Base-by-base conservation (phyloP, 2,113 vertebrate genomes). In the Lagopus leucura region DNA sequence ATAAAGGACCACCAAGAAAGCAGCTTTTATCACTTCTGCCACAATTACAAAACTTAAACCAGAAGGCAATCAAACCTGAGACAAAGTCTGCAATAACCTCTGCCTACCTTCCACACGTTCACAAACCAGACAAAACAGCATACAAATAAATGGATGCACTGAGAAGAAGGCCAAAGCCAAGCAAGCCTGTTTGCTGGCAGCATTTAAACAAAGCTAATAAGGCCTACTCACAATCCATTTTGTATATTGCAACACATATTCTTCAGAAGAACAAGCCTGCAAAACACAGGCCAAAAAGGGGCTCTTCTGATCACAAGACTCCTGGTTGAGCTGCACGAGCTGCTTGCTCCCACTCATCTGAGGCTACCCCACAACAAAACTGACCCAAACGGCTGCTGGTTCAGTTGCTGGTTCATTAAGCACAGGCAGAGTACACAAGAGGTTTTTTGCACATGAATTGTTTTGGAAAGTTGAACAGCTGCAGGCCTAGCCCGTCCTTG, bases 361-460 rank as follows among this genome's bases (percentile, higher is more conserved):
- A 11, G 14, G 25, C 38, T 45, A 76, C 3, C 36, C 50, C 47
- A 60, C 0, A 1, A 58, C 0, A 0, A 60, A 90, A 42, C 15
- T 22, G 43, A 58, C 22, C 50, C 8, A 7, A 2, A 6, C 2
- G 10, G 43, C 1, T 43, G 8, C 1, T 16, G 0, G 1, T 20
- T 40, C 17, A 25, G 43, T 1, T 43, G 8, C 1, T 16, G 0
- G 1, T 20, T 40, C 17, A 25, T 5, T 8, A 60, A 57, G 47
- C 15, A 2, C 8, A 21, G 22, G 58, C 40, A 52, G 24, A 42
- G 12, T 11, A 65, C 1, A 0, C 0, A 30, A 52, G 38, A 48
- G 50, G 45, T 12, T n/a, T 58, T 5, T 24, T 36, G n/a, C 8
- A 28, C 0, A 1, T 1, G 7, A 86, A 45, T 2, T 10, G 21